Conservation (phyloP, 2,797 vertebrate species). For the Characodon lateralis region DNA sequence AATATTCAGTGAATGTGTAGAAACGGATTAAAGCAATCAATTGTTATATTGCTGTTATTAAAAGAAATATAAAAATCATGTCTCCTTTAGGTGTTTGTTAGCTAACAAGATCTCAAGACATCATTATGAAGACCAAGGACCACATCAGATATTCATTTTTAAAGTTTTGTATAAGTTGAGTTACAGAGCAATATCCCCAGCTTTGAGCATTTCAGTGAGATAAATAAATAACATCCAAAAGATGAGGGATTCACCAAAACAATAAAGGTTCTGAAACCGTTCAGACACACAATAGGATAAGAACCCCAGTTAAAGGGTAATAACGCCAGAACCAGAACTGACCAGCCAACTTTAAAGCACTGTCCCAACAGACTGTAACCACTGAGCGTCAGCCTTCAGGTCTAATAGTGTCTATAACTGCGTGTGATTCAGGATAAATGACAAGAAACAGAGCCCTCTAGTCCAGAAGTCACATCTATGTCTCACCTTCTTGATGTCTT, state of each 20-base stretch:
- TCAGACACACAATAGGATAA: neutral
- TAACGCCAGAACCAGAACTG: neutral
- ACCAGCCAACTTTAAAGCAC: neutral
- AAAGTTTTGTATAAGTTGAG: too few relatives aligned
- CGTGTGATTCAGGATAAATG: neutral
- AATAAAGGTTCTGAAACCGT: too few relatives aligned
- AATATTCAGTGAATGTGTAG: too few relatives aligned
- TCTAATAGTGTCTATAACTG: neutral
- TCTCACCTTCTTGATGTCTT: constrained; percentile 98
- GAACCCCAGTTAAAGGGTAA: neutral
- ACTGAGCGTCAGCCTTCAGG: neutral
- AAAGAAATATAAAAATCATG: too few relatives aligned
- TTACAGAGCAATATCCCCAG: neutral
- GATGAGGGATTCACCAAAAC: too few relatives aligned
- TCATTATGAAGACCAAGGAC: too few relatives aligned
- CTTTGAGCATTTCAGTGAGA: neutral
- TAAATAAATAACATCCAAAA: too few relatives aligned
- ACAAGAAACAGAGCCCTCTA: neutral
- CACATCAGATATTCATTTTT: too few relatives aligned
- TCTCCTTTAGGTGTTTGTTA: too few relatives aligned
- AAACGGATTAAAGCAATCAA: too few relatives aligned
- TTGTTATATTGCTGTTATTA: too few relatives aligned
- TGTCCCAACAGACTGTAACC: neutral
- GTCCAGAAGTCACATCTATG: neutral
- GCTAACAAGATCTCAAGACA: too few relatives aligned